Conservation (phyloP, 2,113 vertebrate genomes). For the Caranx melampygus region DNA sequence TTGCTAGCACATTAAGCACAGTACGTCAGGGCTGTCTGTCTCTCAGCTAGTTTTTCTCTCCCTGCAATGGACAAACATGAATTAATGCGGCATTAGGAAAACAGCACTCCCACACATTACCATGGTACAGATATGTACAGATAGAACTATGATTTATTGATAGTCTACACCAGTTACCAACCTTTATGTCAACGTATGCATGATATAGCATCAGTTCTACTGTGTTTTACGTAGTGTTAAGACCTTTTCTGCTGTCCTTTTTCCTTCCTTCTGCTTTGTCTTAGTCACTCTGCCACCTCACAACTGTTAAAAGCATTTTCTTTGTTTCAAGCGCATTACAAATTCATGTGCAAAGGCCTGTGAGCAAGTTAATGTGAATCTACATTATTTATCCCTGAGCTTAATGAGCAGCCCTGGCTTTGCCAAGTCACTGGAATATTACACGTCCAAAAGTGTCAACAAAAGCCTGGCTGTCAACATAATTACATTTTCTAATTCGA, state of each 20-base stretch:
- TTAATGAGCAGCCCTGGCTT: conserved; percentile 56
- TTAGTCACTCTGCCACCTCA: conserved; percentile 17
- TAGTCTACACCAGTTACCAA: neutral
- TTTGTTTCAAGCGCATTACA: conserved; percentile 56
- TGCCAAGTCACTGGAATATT: conserved; percentile 52
- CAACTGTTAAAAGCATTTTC: conserved; percentile 31
- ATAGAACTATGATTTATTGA: neutral
- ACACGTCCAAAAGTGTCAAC: conserved; percentile 63
- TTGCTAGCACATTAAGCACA: neutral
- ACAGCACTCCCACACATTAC: neutral
- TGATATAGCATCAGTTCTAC: neutral
- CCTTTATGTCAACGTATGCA: neutral
- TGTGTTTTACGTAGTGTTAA: neutral
- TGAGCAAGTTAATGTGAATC: conserved; percentile 60
- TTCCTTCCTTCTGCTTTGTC: conserved; percentile 1
- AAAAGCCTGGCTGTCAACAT: conserved; percentile 46
- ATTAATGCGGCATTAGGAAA: neutral
- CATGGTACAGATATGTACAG: neutral
- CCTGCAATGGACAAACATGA: neutral
- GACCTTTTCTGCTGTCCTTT: neutral
- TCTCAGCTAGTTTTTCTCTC: neutral
- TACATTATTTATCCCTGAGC: conserved; percentile 65
- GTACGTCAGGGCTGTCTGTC: neutral
- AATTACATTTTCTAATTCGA: conserved; percentile 64
- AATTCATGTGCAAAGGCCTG: conserved; percentile 59